A percentile compares a stretch with the other conserved stretches of the same genome.
Conservation (phyloP, 2,797 vertebrate species). For the Anisognathus igniventris region DNA sequence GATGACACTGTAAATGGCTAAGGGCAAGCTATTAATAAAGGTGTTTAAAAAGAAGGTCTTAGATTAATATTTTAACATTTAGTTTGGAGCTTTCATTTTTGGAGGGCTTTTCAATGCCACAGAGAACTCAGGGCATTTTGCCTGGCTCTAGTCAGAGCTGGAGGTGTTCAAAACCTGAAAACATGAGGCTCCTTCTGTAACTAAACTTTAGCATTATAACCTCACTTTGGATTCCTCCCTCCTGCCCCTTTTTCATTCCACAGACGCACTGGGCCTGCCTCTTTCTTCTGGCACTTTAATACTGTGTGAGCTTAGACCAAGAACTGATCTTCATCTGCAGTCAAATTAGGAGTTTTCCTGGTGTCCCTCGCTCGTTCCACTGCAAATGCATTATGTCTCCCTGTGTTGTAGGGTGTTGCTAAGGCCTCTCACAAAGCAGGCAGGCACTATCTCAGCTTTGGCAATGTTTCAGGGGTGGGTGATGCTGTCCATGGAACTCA, state of each 20-base stretch:
- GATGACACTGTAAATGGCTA: background rate
- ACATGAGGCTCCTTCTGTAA: background rate
- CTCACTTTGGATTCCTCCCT: background rate
- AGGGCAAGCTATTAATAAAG: background rate
- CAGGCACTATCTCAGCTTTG: background rate
- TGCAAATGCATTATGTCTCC: background rate
- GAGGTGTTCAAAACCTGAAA: background rate
- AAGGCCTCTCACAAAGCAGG: background rate
- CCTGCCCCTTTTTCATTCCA: background rate
- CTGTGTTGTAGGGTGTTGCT: constrained; percentile 2
- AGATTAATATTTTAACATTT: background rate
- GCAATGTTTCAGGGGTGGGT: background rate
- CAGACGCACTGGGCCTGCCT: background rate
- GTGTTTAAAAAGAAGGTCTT: background rate
- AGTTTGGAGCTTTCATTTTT: background rate
- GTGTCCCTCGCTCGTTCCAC: background rate
- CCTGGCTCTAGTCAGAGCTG: background rate
- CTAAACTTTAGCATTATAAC: background rate
- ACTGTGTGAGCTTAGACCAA: background rate
- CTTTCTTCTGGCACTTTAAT: background rate
- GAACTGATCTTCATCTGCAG: background rate
- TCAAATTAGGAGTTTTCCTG: background rate
- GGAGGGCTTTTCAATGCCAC: background rate
- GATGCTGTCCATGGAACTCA: background rate
- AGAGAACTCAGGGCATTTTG: background rate